phyloP scores from a whole-genome alignment of 2,888 invertebrate species.

The Polyploca ridens region DNA sequence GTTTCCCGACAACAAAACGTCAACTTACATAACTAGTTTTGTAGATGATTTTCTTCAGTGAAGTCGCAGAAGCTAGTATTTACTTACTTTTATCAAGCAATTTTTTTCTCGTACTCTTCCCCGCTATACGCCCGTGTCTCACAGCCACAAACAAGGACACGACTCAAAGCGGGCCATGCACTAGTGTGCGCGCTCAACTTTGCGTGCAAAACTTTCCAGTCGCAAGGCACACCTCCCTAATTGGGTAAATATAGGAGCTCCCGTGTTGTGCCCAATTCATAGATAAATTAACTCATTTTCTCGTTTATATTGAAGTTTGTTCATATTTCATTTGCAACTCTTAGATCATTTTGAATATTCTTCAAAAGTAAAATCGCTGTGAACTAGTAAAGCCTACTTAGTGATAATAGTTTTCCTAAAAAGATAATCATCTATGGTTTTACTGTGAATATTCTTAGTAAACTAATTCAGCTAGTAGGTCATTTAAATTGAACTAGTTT shows the following conservation, averaged over 20 bases:
- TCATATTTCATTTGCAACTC: neutral
- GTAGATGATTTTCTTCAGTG: too few species aligned
- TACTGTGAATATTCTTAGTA: too few species aligned
- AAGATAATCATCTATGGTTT: too few species aligned
- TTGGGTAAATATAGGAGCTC: constrained; percentile 70
- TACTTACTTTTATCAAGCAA: neutral
- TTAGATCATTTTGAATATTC: too few species aligned
- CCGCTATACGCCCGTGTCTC: constrained; percentile 26
- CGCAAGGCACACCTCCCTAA: constrained; percentile 71
- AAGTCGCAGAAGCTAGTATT: too few species aligned
- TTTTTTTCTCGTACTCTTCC: neutral
- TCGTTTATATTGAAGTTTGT: neutral
- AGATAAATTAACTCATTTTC: constrained; percentile 36
- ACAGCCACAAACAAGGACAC: constrained; percentile 32
- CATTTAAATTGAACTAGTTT: too few species aligned
- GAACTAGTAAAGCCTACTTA: too few species aligned
- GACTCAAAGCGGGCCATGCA: constrained; percentile 56
- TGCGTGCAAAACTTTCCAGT: constrained; percentile 59
- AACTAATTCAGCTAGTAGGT: too few species aligned
- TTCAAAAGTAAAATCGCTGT: too few species aligned
- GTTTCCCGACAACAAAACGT: too few species aligned
- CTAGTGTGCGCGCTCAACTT: constrained; percentile 59
- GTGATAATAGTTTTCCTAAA: too few species aligned
- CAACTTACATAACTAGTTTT: too few species aligned
- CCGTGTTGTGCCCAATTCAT: constrained; percentile 50